Percentiles rank a stretch among this genome's conserved stretches.
Conservation (phyloP, 2,888 invertebrate species). For the Lithosia quadra region DNA sequence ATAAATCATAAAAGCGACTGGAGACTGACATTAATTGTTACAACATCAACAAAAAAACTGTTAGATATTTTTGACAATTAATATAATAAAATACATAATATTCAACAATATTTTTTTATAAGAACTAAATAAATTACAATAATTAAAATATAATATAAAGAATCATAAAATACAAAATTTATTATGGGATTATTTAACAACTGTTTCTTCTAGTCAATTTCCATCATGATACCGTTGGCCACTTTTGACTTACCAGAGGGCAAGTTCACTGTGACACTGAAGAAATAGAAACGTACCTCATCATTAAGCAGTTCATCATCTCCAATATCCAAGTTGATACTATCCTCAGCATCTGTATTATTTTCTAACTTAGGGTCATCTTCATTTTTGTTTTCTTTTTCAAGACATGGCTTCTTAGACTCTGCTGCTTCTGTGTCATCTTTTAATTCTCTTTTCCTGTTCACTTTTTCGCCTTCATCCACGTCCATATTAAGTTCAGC, state of each 20-base stretch:
- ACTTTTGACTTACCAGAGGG: slow-evolving; percentile 62
- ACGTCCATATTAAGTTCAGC: slow-evolving; percentile 69
- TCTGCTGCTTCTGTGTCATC: slow-evolving; percentile 72
- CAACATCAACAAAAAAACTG: not conserved
- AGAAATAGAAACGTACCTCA: slow-evolving; percentile 89
- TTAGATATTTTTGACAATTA: slow-evolving; percentile 32
- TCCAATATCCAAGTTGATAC: slow-evolving; percentile 92
- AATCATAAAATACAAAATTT: not conserved
- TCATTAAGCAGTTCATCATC: slow-evolving; percentile 94
- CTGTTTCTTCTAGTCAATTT: slow-evolving; percentile 67
- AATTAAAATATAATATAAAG: too few relatives aligned
- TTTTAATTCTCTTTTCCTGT: slow-evolving; percentile 75
- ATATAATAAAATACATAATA: slow-evolving; percentile 44
- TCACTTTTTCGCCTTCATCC: slow-evolving; percentile 67
- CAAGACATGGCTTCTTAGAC: slow-evolving; percentile 75
- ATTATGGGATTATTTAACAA: slow-evolving; percentile 2
- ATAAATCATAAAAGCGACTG: slow-evolving; percentile 43
- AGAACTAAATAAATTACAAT: slow-evolving; percentile 18
- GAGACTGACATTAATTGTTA: slow-evolving; percentile 20
- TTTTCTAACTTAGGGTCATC: slow-evolving; percentile 82
- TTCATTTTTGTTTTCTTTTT: slow-evolving; percentile 69
- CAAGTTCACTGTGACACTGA: slow-evolving; percentile 76
- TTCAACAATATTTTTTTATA: slow-evolving; percentile 35
- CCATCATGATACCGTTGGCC: slow-evolving; percentile 76
- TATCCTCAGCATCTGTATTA: slow-evolving; percentile 91